phyloP scores from a whole-genome alignment of 2,797 vertebrate genomes.

The Tarsius wallacei region DNA sequence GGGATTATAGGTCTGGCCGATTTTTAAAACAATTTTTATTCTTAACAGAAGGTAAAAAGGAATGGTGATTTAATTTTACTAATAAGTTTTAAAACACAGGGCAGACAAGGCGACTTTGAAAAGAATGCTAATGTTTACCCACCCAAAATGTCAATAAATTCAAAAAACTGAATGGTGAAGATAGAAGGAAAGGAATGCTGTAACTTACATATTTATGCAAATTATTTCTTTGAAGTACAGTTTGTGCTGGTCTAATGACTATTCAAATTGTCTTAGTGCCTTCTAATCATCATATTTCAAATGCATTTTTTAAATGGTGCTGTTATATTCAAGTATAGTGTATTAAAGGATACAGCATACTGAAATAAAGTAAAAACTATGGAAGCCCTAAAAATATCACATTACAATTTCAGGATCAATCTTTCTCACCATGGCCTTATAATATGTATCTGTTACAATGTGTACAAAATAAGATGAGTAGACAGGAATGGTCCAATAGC shows the following conservation, averaged over 20 bases:
- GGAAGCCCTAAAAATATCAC: not conserved
- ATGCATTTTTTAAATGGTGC: constrained; percentile 14
- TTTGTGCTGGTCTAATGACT: constrained; percentile 50
- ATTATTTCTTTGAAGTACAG: constrained; percentile 46
- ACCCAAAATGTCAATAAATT: not conserved
- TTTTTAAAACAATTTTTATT: constrained; percentile 47
- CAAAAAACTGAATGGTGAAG: not conserved
- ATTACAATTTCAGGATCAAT: not conserved
- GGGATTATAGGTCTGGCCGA: not conserved
- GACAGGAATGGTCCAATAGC: not conserved
- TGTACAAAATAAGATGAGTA: not conserved
- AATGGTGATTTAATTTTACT: not conserved
- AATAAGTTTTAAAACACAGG: not conserved
- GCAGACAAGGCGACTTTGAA: not conserved
- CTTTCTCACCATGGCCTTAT: not conserved
- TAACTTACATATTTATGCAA: constrained; percentile 33
- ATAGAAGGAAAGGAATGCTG: not conserved
- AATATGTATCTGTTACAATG: not conserved
- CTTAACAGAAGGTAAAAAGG: not conserved
- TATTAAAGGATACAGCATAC: not conserved
- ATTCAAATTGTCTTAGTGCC: constrained; percentile 45
- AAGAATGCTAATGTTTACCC: not conserved
- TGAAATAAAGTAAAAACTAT: not conserved
- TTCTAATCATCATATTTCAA: constrained; percentile 41
- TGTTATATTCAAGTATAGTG: not conserved